phyloP scores from a whole-genome alignment of 2,113 vertebrate species.

The Ranitomeya imitator region DNA sequence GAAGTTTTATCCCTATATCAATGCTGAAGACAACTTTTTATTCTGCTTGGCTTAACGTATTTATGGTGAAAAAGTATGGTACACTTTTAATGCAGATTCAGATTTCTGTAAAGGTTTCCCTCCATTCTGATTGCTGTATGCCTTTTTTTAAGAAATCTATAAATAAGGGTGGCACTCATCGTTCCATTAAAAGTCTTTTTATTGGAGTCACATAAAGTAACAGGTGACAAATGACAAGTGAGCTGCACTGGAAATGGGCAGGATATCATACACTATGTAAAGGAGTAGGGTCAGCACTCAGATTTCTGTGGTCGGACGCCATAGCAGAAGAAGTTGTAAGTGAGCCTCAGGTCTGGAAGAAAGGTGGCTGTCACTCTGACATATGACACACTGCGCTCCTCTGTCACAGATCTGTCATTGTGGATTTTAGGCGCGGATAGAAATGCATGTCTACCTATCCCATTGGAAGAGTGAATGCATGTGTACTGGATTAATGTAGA shows the following conservation, averaged over 20 bases:
- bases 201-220: no score
- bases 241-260: not conserved
- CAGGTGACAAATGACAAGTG: not conserved
- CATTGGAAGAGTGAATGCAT: constrained; percentile 3
- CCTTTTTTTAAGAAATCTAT: not conserved
- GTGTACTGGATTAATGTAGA: constrained; percentile 26
- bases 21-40: no score
- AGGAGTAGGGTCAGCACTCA: not conserved
- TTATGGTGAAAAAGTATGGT: no score
- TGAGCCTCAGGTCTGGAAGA: not conserved
- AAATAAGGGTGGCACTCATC: no score
- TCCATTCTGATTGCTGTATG: not conserved
- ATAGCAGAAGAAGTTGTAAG: not conserved
- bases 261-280: not conserved
- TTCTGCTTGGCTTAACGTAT: no score
- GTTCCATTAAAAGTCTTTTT: not conserved
- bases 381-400: not conserved
- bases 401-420: constrained; percentile 15
- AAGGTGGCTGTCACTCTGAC: not conserved
- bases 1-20: no score
- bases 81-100: not conserved
- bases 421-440: constrained; percentile 15
- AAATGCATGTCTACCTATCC: constrained; percentile 37
- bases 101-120: not conserved
- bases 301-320: not conserved